Evolutionary conservation across 2,888 invertebrate genomes (phyloP).

Genomic region (Megaustenia siamemsis): DNA sequence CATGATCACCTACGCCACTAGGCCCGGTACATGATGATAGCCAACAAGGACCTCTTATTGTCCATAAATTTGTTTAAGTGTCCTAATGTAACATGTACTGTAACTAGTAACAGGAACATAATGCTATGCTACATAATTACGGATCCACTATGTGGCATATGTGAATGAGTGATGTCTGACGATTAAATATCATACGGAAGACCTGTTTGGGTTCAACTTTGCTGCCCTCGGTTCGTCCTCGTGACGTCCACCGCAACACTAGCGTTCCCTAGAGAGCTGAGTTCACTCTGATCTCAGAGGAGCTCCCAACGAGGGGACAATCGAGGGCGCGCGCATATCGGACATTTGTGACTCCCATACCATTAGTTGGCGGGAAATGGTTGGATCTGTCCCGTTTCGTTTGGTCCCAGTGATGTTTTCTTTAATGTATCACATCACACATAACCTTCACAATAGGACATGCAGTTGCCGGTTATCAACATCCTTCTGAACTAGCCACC

Average conservation of each 20-base stretch:
- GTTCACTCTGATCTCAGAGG: not conserved
- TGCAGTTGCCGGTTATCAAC: not conserved
- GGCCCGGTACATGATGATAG: too few species aligned
- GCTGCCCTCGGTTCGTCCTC: not conserved
- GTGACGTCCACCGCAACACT: not conserved
- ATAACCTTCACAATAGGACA: not conserved
- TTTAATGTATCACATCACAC: not conserved
- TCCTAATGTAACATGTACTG: too few species aligned
- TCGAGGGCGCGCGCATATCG: constrained; percentile 4
- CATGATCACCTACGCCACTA: too few species aligned
- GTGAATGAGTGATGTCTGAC: not conserved
- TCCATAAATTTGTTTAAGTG: too few species aligned
- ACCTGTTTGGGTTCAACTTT: not conserved
- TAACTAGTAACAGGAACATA: too few species aligned
- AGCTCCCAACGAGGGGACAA: not conserved
- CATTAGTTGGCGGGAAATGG: constrained; percentile 20
- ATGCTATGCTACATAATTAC: too few species aligned
- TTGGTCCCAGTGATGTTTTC: constrained; percentile 22
- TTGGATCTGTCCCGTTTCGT: not conserved
- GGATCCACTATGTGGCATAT: too few species aligned
- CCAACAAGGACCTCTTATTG: too few species aligned
- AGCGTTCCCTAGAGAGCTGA: not conserved
- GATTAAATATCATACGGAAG: too few species aligned
- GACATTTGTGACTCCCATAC: constrained; percentile 35
- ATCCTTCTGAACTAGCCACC: not conserved